Percentiles rank a stretch among this genome's conserved stretches.
Conservation (phyloP, 2,888 invertebrate species). For the Orchestes rusci region DNA sequence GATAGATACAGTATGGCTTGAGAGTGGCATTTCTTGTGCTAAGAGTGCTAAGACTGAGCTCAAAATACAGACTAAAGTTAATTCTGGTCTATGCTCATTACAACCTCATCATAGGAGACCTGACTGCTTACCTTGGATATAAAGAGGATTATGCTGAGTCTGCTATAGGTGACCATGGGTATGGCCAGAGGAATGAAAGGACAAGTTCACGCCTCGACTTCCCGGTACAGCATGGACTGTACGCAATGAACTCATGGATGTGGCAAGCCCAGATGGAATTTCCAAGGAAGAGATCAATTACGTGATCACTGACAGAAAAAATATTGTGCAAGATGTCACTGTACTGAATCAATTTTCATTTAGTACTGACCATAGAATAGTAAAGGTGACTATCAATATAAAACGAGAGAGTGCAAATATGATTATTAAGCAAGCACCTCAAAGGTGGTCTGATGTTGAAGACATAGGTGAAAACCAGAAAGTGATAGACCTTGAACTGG, state of each 20-base stretch:
- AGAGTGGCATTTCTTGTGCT: not conserved
- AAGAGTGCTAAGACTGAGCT: not conserved
- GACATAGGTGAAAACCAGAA: not conserved
- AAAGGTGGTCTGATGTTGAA: not conserved
- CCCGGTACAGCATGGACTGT: not conserved
- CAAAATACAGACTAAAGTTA: not conserved
- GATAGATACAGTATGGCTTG: not conserved
- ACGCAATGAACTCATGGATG: not conserved
- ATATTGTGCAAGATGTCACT: not conserved
- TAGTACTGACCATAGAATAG: no score
- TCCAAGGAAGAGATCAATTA: not conserved
- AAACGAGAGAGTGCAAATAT: conserved; percentile 1
- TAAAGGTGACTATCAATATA: not conserved
- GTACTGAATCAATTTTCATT: not conserved
- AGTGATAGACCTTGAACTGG: conserved; percentile 2
- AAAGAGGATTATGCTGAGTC: conserved; percentile 1
- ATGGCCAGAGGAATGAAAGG: conserved; percentile 2
- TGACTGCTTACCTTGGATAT: not conserved
- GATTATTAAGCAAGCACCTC: not conserved
- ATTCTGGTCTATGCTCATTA: not conserved
- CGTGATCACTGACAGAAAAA: not conserved
- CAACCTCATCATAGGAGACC: not conserved
- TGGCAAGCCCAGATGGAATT: conserved; percentile 1
- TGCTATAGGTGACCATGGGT: conserved; percentile 2
- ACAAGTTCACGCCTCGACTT: not conserved